A percentile compares a stretch with the other conserved stretches of the same genome.
Conservation (phyloP, 2,797 vertebrate species). For the Leucoraja ocellata region DNA sequence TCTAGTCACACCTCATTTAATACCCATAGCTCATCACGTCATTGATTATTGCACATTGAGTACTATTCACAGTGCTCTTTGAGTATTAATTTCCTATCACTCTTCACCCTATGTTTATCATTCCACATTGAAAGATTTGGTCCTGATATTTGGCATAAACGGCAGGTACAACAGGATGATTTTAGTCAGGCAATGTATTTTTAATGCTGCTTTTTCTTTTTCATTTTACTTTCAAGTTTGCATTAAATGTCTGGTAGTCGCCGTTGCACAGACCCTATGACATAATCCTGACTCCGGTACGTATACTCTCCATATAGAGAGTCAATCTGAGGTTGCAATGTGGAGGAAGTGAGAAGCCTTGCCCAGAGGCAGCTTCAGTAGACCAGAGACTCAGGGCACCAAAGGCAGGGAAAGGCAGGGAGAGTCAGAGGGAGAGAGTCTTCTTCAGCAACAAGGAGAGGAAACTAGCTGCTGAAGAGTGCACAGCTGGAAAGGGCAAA, state of each 20-base stretch:
- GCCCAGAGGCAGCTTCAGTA: background rate
- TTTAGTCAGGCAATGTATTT: background rate
- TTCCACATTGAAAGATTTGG: background rate
- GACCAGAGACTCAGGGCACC: too few relatives aligned
- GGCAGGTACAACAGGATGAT: background rate
- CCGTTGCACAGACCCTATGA: background rate
- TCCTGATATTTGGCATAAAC: background rate
- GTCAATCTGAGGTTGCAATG: background rate
- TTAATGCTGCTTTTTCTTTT: background rate
- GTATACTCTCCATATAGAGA: background rate
- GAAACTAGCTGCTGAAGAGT: too few relatives aligned
- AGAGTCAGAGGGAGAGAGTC: background rate
- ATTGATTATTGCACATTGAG: too few relatives aligned
- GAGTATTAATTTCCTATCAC: too few relatives aligned
- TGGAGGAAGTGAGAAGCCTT: background rate
- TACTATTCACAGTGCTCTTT: too few relatives aligned
- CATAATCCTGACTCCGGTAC: background rate
- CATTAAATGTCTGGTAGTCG: background rate
- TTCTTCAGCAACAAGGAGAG: too few relatives aligned
- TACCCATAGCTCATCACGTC: too few relatives aligned
- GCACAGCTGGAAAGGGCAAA: too few relatives aligned
- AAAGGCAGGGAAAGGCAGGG: background rate
- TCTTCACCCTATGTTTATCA: background rate
- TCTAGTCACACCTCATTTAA: too few relatives aligned
- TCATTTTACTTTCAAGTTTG: background rate